These are phyloP conservation scores for Chionis minor DNA, from an alignment of 2,113 vertebrate species.

Conservation along the genomic window DNA sequence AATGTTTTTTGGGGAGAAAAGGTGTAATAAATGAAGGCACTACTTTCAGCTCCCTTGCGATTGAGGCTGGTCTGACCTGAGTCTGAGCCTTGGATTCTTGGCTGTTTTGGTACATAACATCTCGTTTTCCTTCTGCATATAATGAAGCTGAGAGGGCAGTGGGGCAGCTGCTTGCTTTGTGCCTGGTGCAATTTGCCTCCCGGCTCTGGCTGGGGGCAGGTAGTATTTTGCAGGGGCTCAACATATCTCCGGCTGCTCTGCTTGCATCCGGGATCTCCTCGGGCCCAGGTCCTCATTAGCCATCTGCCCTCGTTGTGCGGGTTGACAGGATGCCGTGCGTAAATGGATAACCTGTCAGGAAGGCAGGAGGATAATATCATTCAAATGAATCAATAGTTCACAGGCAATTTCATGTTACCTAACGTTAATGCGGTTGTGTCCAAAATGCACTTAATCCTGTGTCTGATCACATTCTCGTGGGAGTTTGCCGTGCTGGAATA, in stretches of 20 bases:
- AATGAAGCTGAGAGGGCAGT: neutral
- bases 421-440: neutral
- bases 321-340: neutral
- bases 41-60: neutral
- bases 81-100: neutral
- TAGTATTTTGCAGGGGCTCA: neutral
- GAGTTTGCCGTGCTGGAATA: neutral
- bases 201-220: neutral
- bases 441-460: conserved; percentile 17
- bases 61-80: accelerated
- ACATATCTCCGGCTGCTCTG: neutral
- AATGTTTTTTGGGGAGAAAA: neutral
- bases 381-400: conserved; percentile 46
- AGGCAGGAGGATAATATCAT: conserved; percentile 31
- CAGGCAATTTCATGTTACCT: conserved; percentile 31
- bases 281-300: conserved; percentile 34
- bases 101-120: neutral
- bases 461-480: neutral
- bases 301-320: conserved; percentile 38
- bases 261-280: neutral
- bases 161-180: neutral
- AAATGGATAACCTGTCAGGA: conserved; percentile 57
- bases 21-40: neutral
- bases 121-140: neutral
- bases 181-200: neutral